phyloP scores from a whole-genome alignment of 2,113 vertebrate genomes.

The Phalacrocorax pelagicus region DNA sequence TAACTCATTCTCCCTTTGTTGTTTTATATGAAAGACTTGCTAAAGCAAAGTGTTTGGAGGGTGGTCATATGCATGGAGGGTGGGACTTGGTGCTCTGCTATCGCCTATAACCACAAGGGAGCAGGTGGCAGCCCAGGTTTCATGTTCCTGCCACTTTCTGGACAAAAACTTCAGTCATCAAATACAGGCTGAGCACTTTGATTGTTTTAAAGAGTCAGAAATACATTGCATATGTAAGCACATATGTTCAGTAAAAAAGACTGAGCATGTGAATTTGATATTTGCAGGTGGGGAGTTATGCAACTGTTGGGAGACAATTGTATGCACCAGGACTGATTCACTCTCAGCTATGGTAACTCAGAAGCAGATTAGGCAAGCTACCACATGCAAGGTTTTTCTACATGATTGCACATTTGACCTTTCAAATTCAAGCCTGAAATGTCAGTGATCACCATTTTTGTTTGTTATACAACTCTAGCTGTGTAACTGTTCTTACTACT shows the following conservation, averaged over 20 bases:
- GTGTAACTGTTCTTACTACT: background rate
- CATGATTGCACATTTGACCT: background rate
- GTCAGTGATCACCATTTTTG: background rate
- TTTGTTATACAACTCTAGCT: background rate
- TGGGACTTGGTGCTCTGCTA: background rate
- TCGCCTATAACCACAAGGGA: background rate
- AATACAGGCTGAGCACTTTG: background rate
- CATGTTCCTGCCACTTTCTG: background rate
- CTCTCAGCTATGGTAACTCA: background rate
- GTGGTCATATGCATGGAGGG: background rate
- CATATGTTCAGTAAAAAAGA: background rate
- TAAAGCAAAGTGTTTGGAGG: background rate
- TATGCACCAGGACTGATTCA: background rate
- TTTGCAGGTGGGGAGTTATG: background rate
- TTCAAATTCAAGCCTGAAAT: slow-evolving; percentile 21
- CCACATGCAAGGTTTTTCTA: background rate
- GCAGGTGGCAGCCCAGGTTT: background rate
- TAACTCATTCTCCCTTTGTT: background rate
- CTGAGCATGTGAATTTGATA: background rate
- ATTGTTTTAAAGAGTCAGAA: background rate
- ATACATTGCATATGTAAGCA: background rate
- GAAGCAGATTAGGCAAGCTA: background rate
- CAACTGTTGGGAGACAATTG: background rate
- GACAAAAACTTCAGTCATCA: background rate
- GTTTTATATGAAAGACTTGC: background rate